These are phyloP conservation scores for Meriones psammophilus DNA, from an alignment of 2,797 vertebrate genomes.

Conservation along the genomic window DNA sequence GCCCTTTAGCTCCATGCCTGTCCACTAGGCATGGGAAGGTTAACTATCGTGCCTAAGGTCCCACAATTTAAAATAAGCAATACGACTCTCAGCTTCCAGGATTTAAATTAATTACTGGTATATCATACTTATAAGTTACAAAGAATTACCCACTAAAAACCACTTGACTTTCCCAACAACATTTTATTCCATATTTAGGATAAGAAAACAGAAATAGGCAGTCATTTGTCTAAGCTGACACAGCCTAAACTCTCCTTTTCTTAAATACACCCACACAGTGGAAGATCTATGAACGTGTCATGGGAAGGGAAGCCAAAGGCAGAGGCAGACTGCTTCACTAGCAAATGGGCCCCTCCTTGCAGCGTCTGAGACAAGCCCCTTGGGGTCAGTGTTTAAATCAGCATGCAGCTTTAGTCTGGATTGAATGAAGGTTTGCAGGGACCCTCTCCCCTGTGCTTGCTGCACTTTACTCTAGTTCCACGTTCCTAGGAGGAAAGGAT, in stretches of 20 bases:
- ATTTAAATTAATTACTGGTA: background rate
- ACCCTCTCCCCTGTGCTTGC: background rate
- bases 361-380: background rate
- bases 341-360: accelerated
- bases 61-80: background rate
- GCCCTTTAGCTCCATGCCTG: background rate
- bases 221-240: background rate
- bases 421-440: too few relatives aligned
- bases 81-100: background rate
- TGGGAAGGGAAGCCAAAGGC: background rate
- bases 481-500: conserved; percentile 7
- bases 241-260: background rate
- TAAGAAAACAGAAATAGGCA: conserved; percentile 30
- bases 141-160: background rate
- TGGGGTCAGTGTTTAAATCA: background rate
- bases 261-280: background rate
- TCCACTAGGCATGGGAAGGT: background rate
- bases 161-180: background rate
- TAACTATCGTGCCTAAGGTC: background rate
- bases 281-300: background rate
- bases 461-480: background rate
- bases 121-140: background rate
- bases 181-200: background rate
- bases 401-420: background rate
- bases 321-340: background rate